Percentiles rank a stretch among this genome's conserved stretches.
phyloP scores from a whole-genome alignment of 2,113 vertebrate species.

The Clarias magur region DNA sequence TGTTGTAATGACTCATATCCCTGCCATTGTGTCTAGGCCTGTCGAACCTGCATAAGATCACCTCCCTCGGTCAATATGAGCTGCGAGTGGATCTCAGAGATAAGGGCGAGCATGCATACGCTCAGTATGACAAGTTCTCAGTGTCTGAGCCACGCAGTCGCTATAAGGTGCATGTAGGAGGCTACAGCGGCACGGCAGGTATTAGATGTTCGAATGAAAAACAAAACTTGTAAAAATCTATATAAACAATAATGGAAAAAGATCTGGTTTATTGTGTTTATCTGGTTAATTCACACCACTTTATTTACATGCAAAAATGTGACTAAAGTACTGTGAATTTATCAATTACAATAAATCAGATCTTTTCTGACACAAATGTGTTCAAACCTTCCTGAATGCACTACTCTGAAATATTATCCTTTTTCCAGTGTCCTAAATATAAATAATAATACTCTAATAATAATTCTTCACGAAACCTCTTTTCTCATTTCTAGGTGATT shows the following conservation, averaged over 20 bases:
- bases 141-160: slow-evolving; percentile 83
- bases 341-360: neutral
- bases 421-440: neutral
- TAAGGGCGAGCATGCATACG: slow-evolving; percentile 81
- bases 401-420: neutral
- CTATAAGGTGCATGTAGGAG: slow-evolving; percentile 89
- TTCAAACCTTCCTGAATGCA: neutral
- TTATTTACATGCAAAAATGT: neutral
- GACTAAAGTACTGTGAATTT: neutral
- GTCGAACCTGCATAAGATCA: slow-evolving; percentile 91
- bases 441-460: neutral
- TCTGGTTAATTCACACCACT: neutral
- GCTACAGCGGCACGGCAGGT: slow-evolving; percentile 95
- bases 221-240: neutral
- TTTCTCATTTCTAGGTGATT: slow-evolving; percentile 82
- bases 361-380: neutral
- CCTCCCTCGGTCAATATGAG: slow-evolving; percentile 87
- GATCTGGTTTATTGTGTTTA: neutral
- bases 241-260: neutral
- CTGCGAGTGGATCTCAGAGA: slow-evolving; percentile 90
- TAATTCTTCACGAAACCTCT: neutral
- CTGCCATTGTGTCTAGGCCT: slow-evolving; percentile 76
- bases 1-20: neutral
- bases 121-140: slow-evolving; percentile 88
- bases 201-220: neutral